Conservation (phyloP, 2,797 vertebrate genomes). For the Holocentrus rufus region DNA sequence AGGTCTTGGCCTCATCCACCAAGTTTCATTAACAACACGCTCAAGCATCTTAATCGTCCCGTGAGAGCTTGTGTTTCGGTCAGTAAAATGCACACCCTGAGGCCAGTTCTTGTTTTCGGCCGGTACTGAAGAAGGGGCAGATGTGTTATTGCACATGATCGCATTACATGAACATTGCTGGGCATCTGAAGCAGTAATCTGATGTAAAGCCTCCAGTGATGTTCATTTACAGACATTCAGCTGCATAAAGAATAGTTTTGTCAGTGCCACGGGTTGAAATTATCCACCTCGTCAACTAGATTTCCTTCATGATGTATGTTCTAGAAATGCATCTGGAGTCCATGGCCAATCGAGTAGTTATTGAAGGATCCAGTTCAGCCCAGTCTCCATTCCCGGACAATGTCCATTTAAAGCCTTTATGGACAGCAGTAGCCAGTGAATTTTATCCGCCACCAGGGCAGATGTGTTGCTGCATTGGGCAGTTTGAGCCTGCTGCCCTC, state of each 20-base stretch:
- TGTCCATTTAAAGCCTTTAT: conserved; percentile 42
- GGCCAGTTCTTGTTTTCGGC: background rate
- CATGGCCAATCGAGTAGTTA: background rate
- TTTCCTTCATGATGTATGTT: conserved; percentile 15
- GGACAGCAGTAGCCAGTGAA: conserved; percentile 40
- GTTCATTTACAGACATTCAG: no score
- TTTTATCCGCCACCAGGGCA: conserved; percentile 58
- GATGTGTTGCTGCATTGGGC: conserved; percentile 68
- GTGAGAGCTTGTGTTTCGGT: background rate
- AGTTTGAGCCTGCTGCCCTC: conserved; percentile 63
- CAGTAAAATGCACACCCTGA: background rate
- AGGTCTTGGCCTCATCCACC: background rate
- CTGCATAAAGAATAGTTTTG: background rate
- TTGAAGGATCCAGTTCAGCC: background rate
- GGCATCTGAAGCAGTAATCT: background rate
- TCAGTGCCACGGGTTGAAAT: background rate
- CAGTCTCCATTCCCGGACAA: conserved; percentile 2
- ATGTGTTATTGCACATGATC: no score
- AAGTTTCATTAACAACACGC: conserved; percentile 5
- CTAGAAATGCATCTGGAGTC: background rate
- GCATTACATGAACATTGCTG: background rate
- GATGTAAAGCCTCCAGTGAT: background rate
- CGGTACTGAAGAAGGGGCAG: no score
- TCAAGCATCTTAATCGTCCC: conserved; percentile 10
- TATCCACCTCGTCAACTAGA: background rate